phyloP scores from a whole-genome alignment of 2,113 vertebrate species.

The Notothenia rossii region DNA sequence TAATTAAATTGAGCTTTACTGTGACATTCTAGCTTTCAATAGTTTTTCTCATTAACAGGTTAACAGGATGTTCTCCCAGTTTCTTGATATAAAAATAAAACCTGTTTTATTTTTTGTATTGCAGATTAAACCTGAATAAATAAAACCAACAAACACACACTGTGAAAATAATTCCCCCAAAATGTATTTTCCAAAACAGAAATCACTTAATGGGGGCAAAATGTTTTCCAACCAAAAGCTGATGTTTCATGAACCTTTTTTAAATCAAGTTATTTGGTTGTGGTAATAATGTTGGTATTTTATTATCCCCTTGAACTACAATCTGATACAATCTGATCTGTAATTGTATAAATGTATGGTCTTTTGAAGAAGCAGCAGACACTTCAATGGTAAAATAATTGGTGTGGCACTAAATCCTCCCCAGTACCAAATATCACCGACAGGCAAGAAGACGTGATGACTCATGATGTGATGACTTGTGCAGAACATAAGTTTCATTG shows the following conservation, averaged over 20 bases:
- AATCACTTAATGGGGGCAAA: background rate
- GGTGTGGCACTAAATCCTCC: background rate
- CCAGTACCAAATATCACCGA: background rate
- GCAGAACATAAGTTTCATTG: background rate
- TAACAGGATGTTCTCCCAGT: constrained; percentile 16
- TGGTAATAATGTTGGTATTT: background rate
- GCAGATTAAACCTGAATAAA: background rate
- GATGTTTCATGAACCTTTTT: too few relatives aligned
- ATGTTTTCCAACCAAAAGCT: background rate
- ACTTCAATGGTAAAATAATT: background rate
- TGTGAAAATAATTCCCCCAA: background rate
- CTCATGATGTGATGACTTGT: background rate
- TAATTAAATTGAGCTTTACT: constrained; percentile 24
- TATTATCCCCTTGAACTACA: background rate
- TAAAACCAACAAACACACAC: constrained; percentile 10
- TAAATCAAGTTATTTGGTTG: background rate
- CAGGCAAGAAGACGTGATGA: background rate
- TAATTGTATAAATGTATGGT: background rate
- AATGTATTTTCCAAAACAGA: constrained; percentile 2
- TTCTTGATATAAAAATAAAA: background rate
- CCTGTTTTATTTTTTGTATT: too few relatives aligned
- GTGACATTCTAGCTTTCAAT: constrained; percentile 31
- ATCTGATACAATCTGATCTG: background rate
- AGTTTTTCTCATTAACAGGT: constrained; percentile 34
- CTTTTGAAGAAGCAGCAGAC: background rate